phyloP scores from a whole-genome alignment of 2,888 invertebrate genomes.

The Asteroscopus sphinx region DNA sequence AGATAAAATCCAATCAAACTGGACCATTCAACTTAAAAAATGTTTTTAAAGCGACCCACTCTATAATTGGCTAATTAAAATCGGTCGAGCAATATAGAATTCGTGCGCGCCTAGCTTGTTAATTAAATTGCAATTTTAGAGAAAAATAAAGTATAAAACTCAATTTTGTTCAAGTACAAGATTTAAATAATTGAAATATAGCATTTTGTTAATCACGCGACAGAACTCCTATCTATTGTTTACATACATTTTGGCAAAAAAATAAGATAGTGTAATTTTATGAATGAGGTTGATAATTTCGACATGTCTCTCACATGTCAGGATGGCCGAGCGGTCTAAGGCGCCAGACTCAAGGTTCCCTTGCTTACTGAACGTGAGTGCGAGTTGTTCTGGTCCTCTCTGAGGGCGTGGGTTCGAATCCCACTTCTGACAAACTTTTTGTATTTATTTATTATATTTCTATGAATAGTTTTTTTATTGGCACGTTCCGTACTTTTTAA shows the following conservation, averaged over 20 bases:
- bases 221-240: background rate
- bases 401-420: slow-evolving; percentile 56
- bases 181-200: background rate
- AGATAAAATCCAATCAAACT: too few relatives aligned
- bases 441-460: slow-evolving; percentile 25
- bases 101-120: background rate
- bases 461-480: background rate
- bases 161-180: background rate
- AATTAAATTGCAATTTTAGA: background rate
- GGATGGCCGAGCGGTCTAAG: slow-evolving; percentile 53
- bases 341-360: slow-evolving; percentile 51
- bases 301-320: slow-evolving; percentile 20
- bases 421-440: slow-evolving; percentile 57
- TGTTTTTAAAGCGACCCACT: too few relatives aligned
- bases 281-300: slow-evolving; percentile 22
- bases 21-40: too few relatives aligned
- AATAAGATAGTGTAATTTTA: background rate
- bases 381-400: slow-evolving; percentile 54
- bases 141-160: background rate
- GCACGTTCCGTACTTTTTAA: background rate
- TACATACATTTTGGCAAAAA: background rate
- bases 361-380: slow-evolving; percentile 46
- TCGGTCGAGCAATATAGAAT: background rate
- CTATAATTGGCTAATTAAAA: background rate
- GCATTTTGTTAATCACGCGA: background rate